Percentiles rank a stretch among this genome's conserved stretches.
These are phyloP conservation scores for Polypedilum pembai DNA, from an alignment of 1,140 invertebrate species.

Conservation along the genomic window DNA sequence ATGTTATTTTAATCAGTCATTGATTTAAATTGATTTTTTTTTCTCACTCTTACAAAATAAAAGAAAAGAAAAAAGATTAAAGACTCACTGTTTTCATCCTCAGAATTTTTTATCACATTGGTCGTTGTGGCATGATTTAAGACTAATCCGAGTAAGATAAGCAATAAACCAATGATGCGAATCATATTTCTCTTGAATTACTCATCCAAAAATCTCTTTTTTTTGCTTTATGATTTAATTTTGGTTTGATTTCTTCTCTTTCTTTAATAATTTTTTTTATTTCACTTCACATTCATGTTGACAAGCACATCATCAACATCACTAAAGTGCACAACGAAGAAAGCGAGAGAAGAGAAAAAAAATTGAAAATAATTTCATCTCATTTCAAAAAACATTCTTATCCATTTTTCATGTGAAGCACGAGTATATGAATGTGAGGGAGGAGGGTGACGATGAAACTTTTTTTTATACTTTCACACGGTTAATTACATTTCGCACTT, in stretches of 20 bases:
- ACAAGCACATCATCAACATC: neutral
- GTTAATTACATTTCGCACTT: slow-evolving; percentile 26
- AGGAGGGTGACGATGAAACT: neutral
- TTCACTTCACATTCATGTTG: neutral
- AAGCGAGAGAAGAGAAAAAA: neutral
- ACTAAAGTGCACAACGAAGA: neutral
- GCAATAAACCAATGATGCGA: slow-evolving; percentile 2
- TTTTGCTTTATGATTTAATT: neutral
- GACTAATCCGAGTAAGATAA: slow-evolving; percentile 4
- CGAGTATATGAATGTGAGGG: too few relatives aligned
- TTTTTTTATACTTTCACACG: neutral
- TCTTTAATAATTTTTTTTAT: neutral
- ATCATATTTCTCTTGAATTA: slow-evolving; percentile 25
- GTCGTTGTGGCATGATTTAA: slow-evolving; percentile 18
- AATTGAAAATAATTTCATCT: slow-evolving; percentile 8
- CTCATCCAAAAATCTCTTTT: slow-evolving; percentile 1
- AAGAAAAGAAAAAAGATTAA: neutral
- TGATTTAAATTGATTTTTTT: too few relatives aligned
- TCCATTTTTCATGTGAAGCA: neutral
- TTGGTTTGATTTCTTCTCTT: neutral
- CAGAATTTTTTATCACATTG: slow-evolving; percentile 20
- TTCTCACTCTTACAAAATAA: too few relatives aligned
- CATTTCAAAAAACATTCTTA: slow-evolving; percentile 9
- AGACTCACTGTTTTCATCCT: slow-evolving; percentile 24
- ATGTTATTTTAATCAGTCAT: too few relatives aligned